These are phyloP conservation scores for Andrena flavipes DNA, from an alignment of 2,888 invertebrate species.

Conservation along the genomic window DNA sequence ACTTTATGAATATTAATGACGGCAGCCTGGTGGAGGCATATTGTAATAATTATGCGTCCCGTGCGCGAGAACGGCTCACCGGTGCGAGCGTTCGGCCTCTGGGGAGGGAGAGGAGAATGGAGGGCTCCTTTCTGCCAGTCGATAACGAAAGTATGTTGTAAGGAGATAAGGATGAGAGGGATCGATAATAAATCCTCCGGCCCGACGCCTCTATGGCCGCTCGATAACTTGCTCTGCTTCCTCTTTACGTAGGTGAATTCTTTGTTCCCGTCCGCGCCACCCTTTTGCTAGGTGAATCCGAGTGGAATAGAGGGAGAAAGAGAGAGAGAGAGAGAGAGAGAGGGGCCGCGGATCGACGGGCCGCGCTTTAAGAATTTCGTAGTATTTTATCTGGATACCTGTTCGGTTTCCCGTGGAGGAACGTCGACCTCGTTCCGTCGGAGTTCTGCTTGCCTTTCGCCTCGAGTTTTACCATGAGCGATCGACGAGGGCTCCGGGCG, in stretches of 20 bases:
- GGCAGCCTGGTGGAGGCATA: conserved; percentile 43
- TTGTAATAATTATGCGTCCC: conserved; percentile 72
- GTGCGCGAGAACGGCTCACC: conserved; percentile 29
- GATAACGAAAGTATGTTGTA: conserved; percentile 56
- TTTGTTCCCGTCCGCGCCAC: conserved; percentile 38
- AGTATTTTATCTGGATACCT: conserved; percentile 53
- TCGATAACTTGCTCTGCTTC: conserved; percentile 51
- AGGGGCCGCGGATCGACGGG: neutral
- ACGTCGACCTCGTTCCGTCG: conserved; percentile 34
- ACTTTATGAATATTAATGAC: conserved; percentile 73
- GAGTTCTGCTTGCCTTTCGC: conserved; percentile 11
- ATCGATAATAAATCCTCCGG: conserved; percentile 60
- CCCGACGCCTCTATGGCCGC: conserved; percentile 45
- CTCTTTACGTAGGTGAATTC: conserved; percentile 48
- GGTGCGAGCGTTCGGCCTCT: conserved; percentile 8
- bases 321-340: conserved; percentile 6
- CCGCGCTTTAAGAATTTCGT: conserved; percentile 48
- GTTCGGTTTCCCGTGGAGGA: conserved; percentile 40
- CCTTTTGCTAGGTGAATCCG: conserved; percentile 30
- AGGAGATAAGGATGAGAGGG: conserved; percentile 50
- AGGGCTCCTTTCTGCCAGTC: conserved; percentile 15
- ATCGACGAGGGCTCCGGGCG: conserved; percentile 6
- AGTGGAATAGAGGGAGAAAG: conserved; percentile 9
- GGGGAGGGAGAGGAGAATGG: neutral
- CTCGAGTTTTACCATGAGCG: conserved; percentile 14